Evolutionary conservation across 2,113 vertebrate species (phyloP), one percentile per base, ranked within the genome.

Genomic region (Eulemur macaco): DNA sequence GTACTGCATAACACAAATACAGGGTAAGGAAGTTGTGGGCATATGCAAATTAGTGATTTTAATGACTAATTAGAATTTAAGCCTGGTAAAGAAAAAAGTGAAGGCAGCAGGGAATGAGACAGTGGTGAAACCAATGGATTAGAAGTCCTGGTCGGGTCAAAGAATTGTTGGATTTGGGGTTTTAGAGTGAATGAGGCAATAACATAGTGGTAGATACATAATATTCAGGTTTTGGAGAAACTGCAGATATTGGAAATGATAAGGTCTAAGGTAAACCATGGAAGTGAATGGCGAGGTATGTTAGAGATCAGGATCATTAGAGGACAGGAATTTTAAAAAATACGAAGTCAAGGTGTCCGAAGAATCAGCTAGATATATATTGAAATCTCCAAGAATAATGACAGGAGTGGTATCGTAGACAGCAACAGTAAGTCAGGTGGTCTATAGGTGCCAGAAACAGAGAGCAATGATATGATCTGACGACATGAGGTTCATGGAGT

Each of bases 211-310:
- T n/a, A 92, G 50, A 87, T 78, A 17, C 7, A 78, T 34, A 93
- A 90, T 63, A 95, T 50, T 95, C 68, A 91, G 47, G 64, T 64
- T 86, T 95, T 34, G 3, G n/a, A 92, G 71, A 92, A 68, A 86
- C 1, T 10, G 0, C 29, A 66, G 34, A 71, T n/a, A 64, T 1
- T 39, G 3, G 27, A 85, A 83, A 89, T 37, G 11, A 84, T 54
- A 83, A 84, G 58, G 69, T 82, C 29, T 50, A 91, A 39, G 23
- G 21, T 77, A 86, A 95, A 94, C 58, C 11, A 84, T 73, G 52
- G 74, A 37, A 52, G 15, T 39, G 23, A 89, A 23, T 90, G 13
- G 39, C 66, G 34, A 91, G 23, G 50, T 39, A 89, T 81, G 45
- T 71, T 0, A 78, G 27, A 88, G 54, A 85, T 64, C n/a, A 74